Conservation (phyloP, 2,797 vertebrate genomes). For the Luscinia luscinia region DNA sequence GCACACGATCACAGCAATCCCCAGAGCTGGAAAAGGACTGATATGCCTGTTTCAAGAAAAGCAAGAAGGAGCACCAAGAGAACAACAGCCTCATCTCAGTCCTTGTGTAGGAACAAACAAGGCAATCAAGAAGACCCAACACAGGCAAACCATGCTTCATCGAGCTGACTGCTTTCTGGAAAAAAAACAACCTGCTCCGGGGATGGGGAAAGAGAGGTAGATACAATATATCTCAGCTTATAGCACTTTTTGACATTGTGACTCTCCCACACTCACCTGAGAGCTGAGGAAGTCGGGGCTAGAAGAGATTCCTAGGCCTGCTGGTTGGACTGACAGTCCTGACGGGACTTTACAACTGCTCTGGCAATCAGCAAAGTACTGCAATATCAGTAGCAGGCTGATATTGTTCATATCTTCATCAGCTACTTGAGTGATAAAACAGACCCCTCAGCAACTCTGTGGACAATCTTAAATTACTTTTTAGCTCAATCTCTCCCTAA, state of each 20-base stretch:
- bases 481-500: neutral
- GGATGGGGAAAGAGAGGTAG: neutral
- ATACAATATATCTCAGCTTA: neutral
- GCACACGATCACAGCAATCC: accelerated
- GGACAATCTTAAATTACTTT: neutral
- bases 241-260: neutral
- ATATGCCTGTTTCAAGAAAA: neutral
- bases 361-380: neutral
- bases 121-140: neutral
- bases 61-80: neutral
- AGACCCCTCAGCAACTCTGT: neutral
- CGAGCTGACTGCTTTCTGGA: neutral
- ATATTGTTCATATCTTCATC: neutral
- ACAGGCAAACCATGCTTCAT: neutral
- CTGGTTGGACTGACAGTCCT: neutral
- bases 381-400: neutral
- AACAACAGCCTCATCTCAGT: neutral
- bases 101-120: neutral
- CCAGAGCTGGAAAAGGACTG: neutral
- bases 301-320: neutral
- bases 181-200: neutral
- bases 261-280: neutral
- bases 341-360: neutral
- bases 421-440: neutral
- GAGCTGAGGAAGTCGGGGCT: neutral